These are phyloP conservation scores for Arge pagana DNA, from an alignment of 2,888 invertebrate genomes.

Conservation along the genomic window DNA sequence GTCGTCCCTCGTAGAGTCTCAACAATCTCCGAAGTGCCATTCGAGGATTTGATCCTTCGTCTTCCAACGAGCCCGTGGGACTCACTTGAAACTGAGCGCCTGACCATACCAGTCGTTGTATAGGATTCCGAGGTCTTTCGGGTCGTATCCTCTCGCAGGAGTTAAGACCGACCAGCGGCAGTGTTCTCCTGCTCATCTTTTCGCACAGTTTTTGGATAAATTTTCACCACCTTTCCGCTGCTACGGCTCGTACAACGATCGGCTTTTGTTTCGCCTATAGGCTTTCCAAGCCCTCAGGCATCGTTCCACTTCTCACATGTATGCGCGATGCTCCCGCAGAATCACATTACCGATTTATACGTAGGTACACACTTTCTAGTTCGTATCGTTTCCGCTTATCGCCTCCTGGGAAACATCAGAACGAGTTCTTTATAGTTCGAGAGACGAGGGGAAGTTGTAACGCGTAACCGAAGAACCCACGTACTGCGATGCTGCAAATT, in stretches of 20 bases:
- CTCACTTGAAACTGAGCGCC: slow-evolving; percentile 45
- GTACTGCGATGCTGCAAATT: too few species aligned
- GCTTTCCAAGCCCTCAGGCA: slow-evolving; percentile 20
- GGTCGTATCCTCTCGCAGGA: slow-evolving; percentile 53
- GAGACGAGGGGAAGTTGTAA: not conserved
- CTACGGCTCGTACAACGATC: slow-evolving; percentile 11
- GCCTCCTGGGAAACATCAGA: slow-evolving; percentile 20
- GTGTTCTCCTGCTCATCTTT: slow-evolving; percentile 42
- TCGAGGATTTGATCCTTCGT: slow-evolving; percentile 50
- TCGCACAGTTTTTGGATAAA: slow-evolving; percentile 21
- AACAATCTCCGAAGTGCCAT: slow-evolving; percentile 63
- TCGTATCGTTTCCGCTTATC: not conserved
- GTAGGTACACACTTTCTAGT: slow-evolving; percentile 17
- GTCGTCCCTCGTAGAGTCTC: slow-evolving; percentile 83
- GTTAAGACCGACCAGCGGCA: slow-evolving; percentile 39
- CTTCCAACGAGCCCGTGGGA: slow-evolving; percentile 39
- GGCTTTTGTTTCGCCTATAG: slow-evolving; percentile 5
- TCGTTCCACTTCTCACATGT: slow-evolving; percentile 27
- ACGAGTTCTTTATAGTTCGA: slow-evolving; percentile 12
- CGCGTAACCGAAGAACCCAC: not conserved
- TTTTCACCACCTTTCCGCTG: slow-evolving; percentile 13
- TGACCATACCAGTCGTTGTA: slow-evolving; percentile 51
- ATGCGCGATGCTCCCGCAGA: slow-evolving; percentile 32
- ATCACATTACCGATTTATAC: slow-evolving; percentile 18
- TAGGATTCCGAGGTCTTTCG: slow-evolving; percentile 50